These are phyloP conservation scores for Hyles euphorbiae DNA, from an alignment of 1,140 invertebrate species.

Conservation along the genomic window DNA sequence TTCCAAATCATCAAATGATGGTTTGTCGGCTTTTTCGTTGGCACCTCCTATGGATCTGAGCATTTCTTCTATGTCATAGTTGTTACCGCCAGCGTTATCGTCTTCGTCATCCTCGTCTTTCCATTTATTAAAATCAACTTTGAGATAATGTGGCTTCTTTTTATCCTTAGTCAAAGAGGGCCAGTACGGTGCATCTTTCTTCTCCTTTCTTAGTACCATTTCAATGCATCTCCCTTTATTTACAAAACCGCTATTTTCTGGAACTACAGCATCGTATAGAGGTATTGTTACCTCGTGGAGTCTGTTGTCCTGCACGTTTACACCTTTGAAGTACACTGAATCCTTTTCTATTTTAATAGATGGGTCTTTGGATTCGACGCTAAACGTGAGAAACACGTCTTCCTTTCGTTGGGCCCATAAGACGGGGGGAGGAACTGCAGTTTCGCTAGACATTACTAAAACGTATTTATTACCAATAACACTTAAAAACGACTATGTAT, in stretches of 20 bases:
- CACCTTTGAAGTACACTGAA: slow-evolving; percentile 90
- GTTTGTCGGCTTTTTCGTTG: slow-evolving; percentile 54
- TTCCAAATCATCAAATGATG: slow-evolving; percentile 63
- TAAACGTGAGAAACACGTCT: slow-evolving; percentile 90
- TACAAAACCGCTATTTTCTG: slow-evolving; percentile 83
- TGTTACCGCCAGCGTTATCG: slow-evolving; percentile 38
- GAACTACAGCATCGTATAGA: slow-evolving; percentile 87
- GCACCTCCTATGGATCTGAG: slow-evolving; percentile 51
- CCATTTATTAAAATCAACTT: slow-evolving; percentile 98
- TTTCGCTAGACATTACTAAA: slow-evolving; percentile 51
- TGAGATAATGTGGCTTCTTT: slow-evolving; percentile 95
- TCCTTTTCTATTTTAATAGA: slow-evolving; percentile 83
- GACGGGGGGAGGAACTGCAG: slow-evolving; percentile 84
- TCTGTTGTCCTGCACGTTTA: slow-evolving; percentile 89
- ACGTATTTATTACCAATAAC: neutral
- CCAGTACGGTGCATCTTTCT: slow-evolving; percentile 86
- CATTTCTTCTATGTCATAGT: slow-evolving; percentile 52
- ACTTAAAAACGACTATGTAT: slow-evolving; percentile 2
- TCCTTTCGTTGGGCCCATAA: slow-evolving; percentile 94
- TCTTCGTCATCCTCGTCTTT: slow-evolving; percentile 87
- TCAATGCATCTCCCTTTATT: slow-evolving; percentile 87
- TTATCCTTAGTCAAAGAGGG: slow-evolving; percentile 90
- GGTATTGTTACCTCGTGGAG: slow-evolving; percentile 90
- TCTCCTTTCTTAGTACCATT: slow-evolving; percentile 81
- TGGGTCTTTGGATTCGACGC: slow-evolving; percentile 92